Conservation (phyloP, 2,113 vertebrate species). For the Melanerpes formicivorus region DNA sequence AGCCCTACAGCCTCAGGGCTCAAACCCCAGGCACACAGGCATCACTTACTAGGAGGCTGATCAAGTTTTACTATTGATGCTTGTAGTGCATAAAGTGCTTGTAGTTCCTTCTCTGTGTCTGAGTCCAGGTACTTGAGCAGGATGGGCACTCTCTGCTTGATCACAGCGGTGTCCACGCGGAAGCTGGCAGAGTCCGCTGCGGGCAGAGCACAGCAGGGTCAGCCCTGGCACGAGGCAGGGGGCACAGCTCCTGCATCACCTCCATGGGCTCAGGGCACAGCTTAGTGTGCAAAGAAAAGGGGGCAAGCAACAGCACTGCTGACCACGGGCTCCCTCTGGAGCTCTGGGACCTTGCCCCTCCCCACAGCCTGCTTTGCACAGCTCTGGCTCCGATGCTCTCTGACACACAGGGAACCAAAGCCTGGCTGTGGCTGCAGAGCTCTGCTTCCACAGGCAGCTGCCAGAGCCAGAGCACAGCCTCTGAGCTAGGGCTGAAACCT, state of each 20-base stretch:
- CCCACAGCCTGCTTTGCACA: background rate
- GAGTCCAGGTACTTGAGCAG: conserved; percentile 99
- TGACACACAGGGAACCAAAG: fast-evolving
- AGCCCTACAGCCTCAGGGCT: background rate
- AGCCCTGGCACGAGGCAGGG: background rate
- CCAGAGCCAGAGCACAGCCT: background rate
- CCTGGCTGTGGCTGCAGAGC: background rate
- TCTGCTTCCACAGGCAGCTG: background rate
- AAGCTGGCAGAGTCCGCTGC: conserved; percentile 90
- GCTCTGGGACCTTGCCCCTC: background rate
- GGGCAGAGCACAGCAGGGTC: background rate
- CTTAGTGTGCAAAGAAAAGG: background rate
- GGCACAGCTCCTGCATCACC: fast-evolving
- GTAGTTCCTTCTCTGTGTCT: conserved; percentile 97
- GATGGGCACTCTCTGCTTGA: conserved; percentile 95
- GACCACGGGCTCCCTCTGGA: background rate
- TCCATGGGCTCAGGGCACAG: background rate
- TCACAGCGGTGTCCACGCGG: conserved; percentile 92
- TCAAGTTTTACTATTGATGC: conserved; percentile 96
- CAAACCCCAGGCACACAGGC: background rate
- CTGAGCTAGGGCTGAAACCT: background rate
- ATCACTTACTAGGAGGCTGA: conserved; percentile 96
- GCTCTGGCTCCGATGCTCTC: background rate
- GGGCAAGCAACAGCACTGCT: background rate
- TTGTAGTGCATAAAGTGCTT: conserved; percentile 99